Conservation (phyloP, 92 coral and sea anemone genomes). For the Porites evermanni region DNA sequence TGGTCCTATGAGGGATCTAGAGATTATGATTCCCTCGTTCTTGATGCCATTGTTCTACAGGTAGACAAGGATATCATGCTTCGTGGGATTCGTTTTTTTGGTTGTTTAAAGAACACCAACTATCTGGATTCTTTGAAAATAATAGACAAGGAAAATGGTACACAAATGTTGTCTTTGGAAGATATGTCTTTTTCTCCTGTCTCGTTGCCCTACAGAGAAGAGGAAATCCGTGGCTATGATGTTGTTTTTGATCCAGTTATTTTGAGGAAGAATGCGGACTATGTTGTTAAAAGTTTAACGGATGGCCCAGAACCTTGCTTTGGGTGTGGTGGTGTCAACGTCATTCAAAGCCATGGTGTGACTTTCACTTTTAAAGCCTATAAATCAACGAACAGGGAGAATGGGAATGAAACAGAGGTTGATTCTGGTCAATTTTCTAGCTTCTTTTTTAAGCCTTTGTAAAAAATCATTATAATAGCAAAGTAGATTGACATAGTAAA, state of each 20-base stretch:
- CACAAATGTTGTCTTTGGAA: no score
- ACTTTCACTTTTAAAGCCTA: neutral
- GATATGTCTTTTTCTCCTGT: neutral
- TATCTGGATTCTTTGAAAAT: neutral
- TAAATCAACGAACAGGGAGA: no score
- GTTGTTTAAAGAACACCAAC: neutral
- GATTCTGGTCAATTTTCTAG: no score
- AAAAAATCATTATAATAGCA: no score
- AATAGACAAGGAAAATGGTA: neutral
- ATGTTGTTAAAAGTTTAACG: neutral
- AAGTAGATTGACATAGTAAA: no score
- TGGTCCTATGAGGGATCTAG: no score
- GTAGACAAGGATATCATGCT: slow-evolving; percentile 1
- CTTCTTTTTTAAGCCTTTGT: no score
- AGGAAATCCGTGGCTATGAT: neutral
- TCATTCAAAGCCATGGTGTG: neutral
- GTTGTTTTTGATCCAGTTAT: neutral
- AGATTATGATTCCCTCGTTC: no score
- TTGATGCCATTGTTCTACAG: no score
- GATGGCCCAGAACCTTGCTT: neutral
- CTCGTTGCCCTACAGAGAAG: neutral
- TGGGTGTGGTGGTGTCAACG: neutral
- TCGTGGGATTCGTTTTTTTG: slow-evolving; percentile 4
- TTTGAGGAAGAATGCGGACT: neutral
- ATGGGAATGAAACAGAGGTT: no score